Evolutionary conservation across 2,888 invertebrate genomes (phyloP).

Genomic region (Tortricodes alternella): DNA sequence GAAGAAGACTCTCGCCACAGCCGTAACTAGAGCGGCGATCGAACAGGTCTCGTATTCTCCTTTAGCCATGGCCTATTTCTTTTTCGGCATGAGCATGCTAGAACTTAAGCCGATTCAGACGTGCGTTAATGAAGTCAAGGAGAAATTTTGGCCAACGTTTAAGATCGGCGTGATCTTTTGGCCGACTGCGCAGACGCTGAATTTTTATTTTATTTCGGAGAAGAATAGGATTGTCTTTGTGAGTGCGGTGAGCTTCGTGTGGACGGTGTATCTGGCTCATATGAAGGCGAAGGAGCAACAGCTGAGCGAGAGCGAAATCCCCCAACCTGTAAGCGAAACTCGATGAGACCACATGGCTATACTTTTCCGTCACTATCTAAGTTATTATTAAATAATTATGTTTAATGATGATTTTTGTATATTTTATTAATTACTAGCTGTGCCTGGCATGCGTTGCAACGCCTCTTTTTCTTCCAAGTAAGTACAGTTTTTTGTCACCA

Average conservation of each 20-base stretch:
- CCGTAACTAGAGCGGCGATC: slow-evolving; percentile 69
- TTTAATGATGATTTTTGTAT: no score
- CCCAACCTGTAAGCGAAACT: no score
- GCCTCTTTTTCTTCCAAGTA: no score
- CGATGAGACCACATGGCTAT: no score
- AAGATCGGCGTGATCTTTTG: slow-evolving; percentile 86
- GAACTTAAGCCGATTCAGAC: slow-evolving; percentile 84
- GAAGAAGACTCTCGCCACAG: slow-evolving; percentile 49
- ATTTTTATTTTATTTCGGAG: slow-evolving; percentile 87
- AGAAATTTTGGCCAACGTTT: slow-evolving; percentile 89
- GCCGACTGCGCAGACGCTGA: slow-evolving; percentile 88
- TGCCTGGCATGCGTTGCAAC: no score
- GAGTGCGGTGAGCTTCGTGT: slow-evolving; percentile 87
- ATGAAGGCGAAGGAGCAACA: slow-evolving; percentile 82
- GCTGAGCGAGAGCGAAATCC: neutral
- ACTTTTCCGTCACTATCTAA: no score
- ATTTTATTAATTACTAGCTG: no score
- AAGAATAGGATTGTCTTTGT: slow-evolving; percentile 89
- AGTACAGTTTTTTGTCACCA: no score
- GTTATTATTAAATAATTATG: no score
- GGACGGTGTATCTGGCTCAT: slow-evolving; percentile 90
- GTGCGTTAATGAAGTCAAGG: slow-evolving; percentile 85
- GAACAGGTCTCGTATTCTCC: slow-evolving; percentile 90
- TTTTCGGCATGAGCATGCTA: slow-evolving; percentile 88
- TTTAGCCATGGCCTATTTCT: slow-evolving; percentile 87